phyloP scores from a whole-genome alignment of 2,113 vertebrate species.

The Hystrix brachyura region DNA sequence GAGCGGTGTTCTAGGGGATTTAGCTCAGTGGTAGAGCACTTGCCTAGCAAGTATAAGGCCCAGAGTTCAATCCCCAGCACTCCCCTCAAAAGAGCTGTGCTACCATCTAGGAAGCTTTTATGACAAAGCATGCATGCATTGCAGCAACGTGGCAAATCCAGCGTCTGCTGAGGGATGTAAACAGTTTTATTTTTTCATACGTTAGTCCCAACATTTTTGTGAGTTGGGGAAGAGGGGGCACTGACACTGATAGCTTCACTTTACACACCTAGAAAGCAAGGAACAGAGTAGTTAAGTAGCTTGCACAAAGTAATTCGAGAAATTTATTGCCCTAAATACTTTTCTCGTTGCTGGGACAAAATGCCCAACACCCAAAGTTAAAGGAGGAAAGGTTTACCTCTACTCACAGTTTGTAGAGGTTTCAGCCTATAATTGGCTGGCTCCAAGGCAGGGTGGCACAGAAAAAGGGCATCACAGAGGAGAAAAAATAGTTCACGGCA shows the following conservation, averaged over 20 bases:
- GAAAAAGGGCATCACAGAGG: too few species aligned
- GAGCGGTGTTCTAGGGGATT: not conserved
- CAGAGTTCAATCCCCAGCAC: too few species aligned
- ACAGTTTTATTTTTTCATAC: not conserved
- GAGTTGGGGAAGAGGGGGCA: not conserved
- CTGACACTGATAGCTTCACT: not conserved
- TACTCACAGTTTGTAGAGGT: too few species aligned
- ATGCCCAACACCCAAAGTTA: too few species aligned
- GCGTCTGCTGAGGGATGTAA: not conserved
- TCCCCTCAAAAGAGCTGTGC: not conserved
- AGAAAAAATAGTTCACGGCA: too few species aligned
- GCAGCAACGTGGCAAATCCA: not conserved
- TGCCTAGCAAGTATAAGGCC: too few species aligned
- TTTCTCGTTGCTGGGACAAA: too few species aligned
- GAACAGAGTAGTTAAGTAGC: not conserved
- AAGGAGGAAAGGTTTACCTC: too few species aligned
- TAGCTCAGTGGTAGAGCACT: too few species aligned
- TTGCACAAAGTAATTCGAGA: not conserved
- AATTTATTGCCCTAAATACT: not conserved
- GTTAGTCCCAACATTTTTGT: not conserved
- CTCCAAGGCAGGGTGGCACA: too few species aligned
- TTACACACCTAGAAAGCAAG: slow-evolving; percentile 52
- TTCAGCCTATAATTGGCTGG: too few species aligned
- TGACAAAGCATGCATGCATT: not conserved
- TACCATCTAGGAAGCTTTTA: not conserved